Evolutionary conservation across 2,797 vertebrate species (phyloP).

Genomic region (Tolypeutes matacus): DNA sequence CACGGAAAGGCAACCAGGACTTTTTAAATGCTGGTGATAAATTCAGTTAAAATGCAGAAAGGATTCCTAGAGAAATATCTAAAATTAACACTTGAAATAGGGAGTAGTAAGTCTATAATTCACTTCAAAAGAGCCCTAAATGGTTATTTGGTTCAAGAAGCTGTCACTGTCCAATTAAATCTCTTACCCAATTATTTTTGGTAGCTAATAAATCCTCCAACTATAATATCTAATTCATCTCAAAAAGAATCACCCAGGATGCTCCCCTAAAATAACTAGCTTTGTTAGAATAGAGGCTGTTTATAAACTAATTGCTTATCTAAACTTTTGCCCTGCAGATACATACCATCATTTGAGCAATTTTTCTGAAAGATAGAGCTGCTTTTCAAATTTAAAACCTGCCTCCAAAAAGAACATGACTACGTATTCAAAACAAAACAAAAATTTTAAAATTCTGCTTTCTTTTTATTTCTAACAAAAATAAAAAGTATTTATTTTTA

Average conservation of each 20-base stretch:
- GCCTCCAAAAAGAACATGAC: not conserved
- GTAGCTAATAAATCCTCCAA: conserved; percentile 37
- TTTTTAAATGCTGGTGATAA: conserved; percentile 57
- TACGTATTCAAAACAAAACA: conserved; percentile 41
- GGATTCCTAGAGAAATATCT: conserved; percentile 41
- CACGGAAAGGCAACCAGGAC: too few relatives aligned
- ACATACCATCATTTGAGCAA: conserved; percentile 22
- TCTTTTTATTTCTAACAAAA: conserved; percentile 64
- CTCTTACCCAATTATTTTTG: conserved; percentile 54
- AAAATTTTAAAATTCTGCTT: conserved; percentile 16
- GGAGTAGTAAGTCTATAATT: not conserved
- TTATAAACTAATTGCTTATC: conserved; percentile 52
- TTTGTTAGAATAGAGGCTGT: conserved; percentile 45
- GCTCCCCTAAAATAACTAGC: conserved; percentile 43
- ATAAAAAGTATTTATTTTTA: too few relatives aligned
- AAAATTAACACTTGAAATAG: conserved; percentile 61
- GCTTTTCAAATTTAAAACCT: conserved; percentile 72
- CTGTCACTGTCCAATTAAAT: conserved; percentile 47
- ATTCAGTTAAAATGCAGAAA: conserved; percentile 66
- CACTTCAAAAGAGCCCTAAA: conserved; percentile 48
- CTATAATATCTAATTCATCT: conserved; percentile 46
- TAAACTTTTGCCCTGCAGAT: conserved; percentile 10
- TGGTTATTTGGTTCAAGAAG: conserved; percentile 46
- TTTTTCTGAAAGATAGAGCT: conserved; percentile 55
- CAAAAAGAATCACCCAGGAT: conserved; percentile 28